Evolutionary conservation across 2,888 invertebrate genomes (phyloP).

Genomic region (Lissonota sp.): DNA sequence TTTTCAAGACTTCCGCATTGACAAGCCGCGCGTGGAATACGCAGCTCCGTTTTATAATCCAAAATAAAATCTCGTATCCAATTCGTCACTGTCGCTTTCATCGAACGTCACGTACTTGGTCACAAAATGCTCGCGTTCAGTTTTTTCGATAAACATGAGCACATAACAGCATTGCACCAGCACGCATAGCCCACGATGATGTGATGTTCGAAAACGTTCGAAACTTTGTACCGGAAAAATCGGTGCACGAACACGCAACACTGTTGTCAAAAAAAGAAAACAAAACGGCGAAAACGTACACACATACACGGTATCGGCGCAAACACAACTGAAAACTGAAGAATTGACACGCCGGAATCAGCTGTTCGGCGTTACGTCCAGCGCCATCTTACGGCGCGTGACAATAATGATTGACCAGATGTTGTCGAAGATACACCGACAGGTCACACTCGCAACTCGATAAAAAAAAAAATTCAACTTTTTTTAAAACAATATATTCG

Average conservation of each 20-base stretch:
- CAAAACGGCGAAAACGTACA: neutral
- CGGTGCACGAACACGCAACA: constrained; percentile 22
- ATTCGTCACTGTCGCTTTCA: neutral
- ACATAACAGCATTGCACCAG: neutral
- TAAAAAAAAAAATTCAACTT: no score
- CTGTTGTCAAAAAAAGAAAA: neutral
- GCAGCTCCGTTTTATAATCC: neutral
- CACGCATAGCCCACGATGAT: constrained; percentile 1
- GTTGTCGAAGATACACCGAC: no score
- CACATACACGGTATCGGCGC: neutral
- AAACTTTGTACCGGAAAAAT: neutral
- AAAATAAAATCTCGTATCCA: neutral
- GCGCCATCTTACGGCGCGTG: no score
- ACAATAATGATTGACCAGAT: no score
- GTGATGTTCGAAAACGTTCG: neutral
- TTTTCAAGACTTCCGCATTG: neutral
- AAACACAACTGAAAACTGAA: neutral
- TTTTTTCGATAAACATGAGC: neutral
- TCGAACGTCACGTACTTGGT: constrained; percentile 12
- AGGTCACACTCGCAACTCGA: no score
- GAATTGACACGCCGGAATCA: constrained; percentile 25
- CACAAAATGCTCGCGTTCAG: neutral
- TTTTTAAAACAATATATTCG: no score
- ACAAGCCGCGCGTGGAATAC: neutral
- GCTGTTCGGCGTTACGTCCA: constrained; percentile 30